Conservation (phyloP, 2,797 vertebrate genomes). For the Tapirus indicus region DNA sequence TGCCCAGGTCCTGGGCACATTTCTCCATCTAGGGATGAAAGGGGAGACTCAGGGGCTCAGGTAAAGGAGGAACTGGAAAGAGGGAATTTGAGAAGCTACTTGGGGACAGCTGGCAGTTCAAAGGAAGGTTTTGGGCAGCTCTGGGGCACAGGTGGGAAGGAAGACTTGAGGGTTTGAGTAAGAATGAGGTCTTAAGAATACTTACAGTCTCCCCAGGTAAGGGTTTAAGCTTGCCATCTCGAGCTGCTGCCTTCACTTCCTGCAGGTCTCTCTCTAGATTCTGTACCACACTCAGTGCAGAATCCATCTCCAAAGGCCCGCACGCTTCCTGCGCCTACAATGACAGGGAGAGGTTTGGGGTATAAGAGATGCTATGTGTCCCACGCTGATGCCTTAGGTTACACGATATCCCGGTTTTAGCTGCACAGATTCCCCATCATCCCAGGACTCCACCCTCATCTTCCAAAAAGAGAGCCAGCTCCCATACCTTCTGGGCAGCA, state of each 20-base stretch:
- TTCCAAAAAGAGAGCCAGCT: background rate
- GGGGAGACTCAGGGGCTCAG: background rate
- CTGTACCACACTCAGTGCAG: conserved; percentile 94
- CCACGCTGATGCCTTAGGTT: background rate
- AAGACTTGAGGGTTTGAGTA: background rate
- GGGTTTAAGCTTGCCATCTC: conserved; percentile 94
- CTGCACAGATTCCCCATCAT: background rate
- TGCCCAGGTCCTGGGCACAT: conserved; percentile 97
- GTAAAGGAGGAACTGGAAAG: background rate
- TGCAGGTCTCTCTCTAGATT: conserved; percentile 96
- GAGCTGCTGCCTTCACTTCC: conserved; percentile 95
- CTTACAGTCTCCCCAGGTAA: conserved; percentile 97
- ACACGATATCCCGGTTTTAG: background rate
- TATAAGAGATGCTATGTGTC: background rate
- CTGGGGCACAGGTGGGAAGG: background rate
- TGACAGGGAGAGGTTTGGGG: background rate
- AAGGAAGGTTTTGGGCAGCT: background rate
- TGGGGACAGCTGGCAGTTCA: background rate
- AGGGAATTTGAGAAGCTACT: background rate
- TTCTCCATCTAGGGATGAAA: conserved; percentile 93
- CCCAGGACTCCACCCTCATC: background rate
- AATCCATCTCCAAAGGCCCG: conserved; percentile 97
- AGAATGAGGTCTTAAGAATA: background rate
- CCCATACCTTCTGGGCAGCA: conserved; percentile 95
- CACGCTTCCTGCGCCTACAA: conserved; percentile 97